These are phyloP conservation scores for Onthophagus taurus DNA, from an alignment of 1,140 invertebrate genomes.

Conservation along the genomic window DNA sequence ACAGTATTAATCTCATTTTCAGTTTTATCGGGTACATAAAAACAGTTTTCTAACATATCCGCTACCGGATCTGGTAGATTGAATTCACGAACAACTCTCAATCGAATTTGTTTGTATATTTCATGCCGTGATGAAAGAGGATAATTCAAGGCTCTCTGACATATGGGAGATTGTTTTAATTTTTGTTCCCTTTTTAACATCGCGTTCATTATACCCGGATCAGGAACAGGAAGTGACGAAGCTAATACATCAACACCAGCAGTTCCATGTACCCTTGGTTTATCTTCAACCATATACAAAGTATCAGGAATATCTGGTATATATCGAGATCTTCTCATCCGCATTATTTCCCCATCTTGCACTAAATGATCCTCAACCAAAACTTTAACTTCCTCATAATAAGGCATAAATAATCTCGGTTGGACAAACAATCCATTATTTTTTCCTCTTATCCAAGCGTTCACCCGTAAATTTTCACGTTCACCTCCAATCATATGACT, in stretches of 20 bases:
- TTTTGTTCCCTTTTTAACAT: conserved; percentile 84
- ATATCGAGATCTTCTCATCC: conserved; percentile 58
- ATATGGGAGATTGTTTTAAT: conserved; percentile 67
- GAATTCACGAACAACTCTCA: conserved; percentile 87
- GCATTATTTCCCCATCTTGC: conserved; percentile 66
- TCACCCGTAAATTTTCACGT: conserved; percentile 58
- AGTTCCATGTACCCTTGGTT: conserved; percentile 43
- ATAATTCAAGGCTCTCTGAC: conserved; percentile 64
- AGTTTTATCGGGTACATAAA: conserved; percentile 27
- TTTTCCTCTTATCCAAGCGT: conserved; percentile 76
- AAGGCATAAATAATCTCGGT: conserved; percentile 84
- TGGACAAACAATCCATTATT: conserved; percentile 75
- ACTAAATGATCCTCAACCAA: conserved; percentile 76
- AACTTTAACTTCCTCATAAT: conserved; percentile 88
- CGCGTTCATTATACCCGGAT: conserved; percentile 60
- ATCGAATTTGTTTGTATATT: conserved; percentile 66
- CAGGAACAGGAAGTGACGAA: conserved; percentile 57
- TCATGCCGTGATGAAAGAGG: conserved; percentile 66
- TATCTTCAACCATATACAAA: conserved; percentile 82
- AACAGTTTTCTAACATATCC: conserved; percentile 60
- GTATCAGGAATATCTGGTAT: conserved; percentile 82
- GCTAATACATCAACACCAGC: conserved; percentile 52
- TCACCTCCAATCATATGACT: conserved; percentile 77
- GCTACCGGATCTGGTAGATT: conserved; percentile 87
- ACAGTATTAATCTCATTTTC: conserved; percentile 22